Evolutionary conservation across 1,140 invertebrate species (phyloP).

Genomic region (Neodiprion fabricii): DNA sequence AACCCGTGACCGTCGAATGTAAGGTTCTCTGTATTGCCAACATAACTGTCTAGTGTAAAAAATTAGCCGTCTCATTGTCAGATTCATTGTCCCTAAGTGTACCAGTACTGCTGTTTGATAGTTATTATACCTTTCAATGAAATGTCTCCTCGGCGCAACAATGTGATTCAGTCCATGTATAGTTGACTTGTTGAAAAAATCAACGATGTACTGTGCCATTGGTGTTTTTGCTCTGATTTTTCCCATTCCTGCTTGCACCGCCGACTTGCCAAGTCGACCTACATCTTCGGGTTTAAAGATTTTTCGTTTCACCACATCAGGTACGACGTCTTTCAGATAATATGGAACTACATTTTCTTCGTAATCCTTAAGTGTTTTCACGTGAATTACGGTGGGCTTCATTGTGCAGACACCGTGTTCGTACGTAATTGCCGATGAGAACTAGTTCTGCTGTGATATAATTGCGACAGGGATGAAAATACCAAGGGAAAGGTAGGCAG

Average conservation of each 20-base stretch:
- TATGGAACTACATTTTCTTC: neutral
- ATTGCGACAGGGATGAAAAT: too few relatives aligned
- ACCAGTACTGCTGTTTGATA: too few relatives aligned
- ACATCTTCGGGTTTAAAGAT: neutral
- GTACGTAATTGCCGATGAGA: too few relatives aligned
- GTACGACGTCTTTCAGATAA: neutral
- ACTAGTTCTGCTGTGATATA: too few relatives aligned
- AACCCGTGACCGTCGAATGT: too few relatives aligned
- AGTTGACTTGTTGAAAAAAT: constrained; percentile 32
- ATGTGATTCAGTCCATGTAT: constrained; percentile 42
- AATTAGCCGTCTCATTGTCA: too few relatives aligned
- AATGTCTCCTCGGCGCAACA: constrained; percentile 35
- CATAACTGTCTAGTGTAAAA: too few relatives aligned
- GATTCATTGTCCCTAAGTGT: too few relatives aligned
- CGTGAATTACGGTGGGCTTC: neutral
- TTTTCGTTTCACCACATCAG: neutral
- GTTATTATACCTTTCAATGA: constrained; percentile 30
- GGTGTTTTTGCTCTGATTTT: constrained; percentile 30
- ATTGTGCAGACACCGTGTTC: too few relatives aligned
- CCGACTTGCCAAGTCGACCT: neutral
- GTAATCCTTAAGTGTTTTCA: neutral
- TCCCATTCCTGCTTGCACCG: constrained; percentile 26
- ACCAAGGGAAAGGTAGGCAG: too few relatives aligned
- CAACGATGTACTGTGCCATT: constrained; percentile 32
- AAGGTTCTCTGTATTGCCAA: too few relatives aligned